Evolutionary conservation across 2,797 vertebrate species (phyloP), one percentile per base, ranked within the genome.

Genomic region (Thaleichthys pacificus): DNA sequence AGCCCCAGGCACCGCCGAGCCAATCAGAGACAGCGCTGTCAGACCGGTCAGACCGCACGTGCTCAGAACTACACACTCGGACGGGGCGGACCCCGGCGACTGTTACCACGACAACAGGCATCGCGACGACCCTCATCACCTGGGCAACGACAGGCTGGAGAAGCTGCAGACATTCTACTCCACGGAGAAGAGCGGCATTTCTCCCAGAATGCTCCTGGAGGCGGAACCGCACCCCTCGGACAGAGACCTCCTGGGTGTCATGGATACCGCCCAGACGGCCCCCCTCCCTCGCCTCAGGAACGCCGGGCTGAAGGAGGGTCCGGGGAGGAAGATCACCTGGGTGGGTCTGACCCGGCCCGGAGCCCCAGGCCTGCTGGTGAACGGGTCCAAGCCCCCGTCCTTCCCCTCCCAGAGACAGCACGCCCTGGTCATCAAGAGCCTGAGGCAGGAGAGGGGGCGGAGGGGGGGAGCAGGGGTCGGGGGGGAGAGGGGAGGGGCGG

Each of bases 371-470:
- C 82, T 93, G 80, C 84, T 85, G 61, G 83, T 88, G 26, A 94
- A 74, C 19, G 86, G 89, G 8, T 90, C 92, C 68, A 94, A 93
- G 85, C 78, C 92, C 47, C 81, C 89, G 0, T 70, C 79, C 62
- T 93, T 93, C 58, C 87, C 90, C 30, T 80, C 78, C 0, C 86
- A 93, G 66, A 91, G 91, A 42, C 80, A 93, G 51, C 91, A 95
- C 68, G 86, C 71, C 0, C 81, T 93, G 60, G 88, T 86, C 5
- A 57, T 93, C 38, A 93, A 91, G 88, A 93, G 86, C 78, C 80
- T 92, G 35, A 89, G 84, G 66, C 89, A 94, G 56, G 83, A 92
- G 78, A 93, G 91, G 77, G 91, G 92, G 71, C 95, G 89, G 75
- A 85, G 90, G 71, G 87, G 71, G 68, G 5, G 63, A 3, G 70